Base-by-base conservation (phyloP, 2,113 vertebrate genomes). In the Heptranchias perlo region DNA sequence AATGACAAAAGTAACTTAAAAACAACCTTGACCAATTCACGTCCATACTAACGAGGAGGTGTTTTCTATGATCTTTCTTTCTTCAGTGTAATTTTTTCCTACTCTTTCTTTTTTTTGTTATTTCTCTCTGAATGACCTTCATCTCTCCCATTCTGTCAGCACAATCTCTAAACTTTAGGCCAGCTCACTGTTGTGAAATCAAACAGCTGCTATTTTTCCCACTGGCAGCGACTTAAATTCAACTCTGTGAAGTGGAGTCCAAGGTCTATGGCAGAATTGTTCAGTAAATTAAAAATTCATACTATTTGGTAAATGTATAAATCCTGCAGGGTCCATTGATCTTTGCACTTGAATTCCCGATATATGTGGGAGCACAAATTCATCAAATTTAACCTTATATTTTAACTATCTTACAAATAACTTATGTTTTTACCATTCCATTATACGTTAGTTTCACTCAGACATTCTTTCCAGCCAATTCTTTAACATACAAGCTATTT, bases 131-230 rank as follows among this genome's bases (percentile, higher is more conserved):
- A 94, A 67, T 67, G 39, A 65, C 61, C 64, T 94, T 92, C 54
- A 62, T 39, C 54, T 62, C 54, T 39, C 58, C 89, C 16, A 5
- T 39, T 92, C 58, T 92, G 76, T 39, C 39, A 39, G 13, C 6
- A 92, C 54, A 47, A 35, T 62, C 39, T 11, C n/a, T 82, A 16
- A 82, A 44, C n/a, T 44, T 92, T 62, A 62, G 35, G n/a, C 14
- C 25, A 87, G 47, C 49, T 87, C 52, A 54, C 49, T 10, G 10
- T 23, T 67, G 10, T 91, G 52, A 91, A 91, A 62, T 92, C 13
- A 92, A 87, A 62, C 89, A 62, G 54, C 54, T 92, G 58, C 89
- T 92, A 92, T 92, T 61, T 92, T 62, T 62, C 89, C 14, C n/a
- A 44, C 14, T 82, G 16, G 16, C 78, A 82, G 18, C 7, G 39